Percentiles rank a stretch among this genome's conserved stretches.
Evolutionary conservation across 2,113 vertebrate genomes (phyloP).

Genomic region (Sinocyclocheilus anophthalmus): DNA sequence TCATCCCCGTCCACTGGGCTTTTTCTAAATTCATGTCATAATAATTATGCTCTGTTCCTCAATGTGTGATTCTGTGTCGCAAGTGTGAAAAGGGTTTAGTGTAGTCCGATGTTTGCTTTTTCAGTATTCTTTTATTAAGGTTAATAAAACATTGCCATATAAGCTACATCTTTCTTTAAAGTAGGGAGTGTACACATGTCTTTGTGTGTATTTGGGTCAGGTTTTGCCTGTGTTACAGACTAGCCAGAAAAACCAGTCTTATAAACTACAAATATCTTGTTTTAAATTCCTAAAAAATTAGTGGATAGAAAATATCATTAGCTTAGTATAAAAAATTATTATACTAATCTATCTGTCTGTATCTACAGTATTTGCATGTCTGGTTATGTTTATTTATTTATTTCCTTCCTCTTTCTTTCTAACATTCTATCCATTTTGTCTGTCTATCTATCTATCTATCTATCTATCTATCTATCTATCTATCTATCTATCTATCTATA

Average conservation of each 20-base stretch:
- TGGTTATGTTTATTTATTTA: too few relatives aligned
- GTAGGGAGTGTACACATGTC: background rate
- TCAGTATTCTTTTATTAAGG: background rate
- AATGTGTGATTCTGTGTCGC: conserved; percentile 2
- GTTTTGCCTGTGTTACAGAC: too few relatives aligned
- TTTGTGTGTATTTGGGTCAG: background rate
- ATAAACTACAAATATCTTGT: too few relatives aligned
- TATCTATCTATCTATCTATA: too few relatives aligned
- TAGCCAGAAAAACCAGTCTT: too few relatives aligned
- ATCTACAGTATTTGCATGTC: too few relatives aligned
- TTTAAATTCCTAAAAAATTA: background rate
- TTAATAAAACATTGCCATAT: background rate
- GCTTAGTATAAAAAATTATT: too few relatives aligned
- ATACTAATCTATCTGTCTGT: too few relatives aligned
- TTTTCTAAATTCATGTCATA: conserved; percentile 11
- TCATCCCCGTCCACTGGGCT: background rate
- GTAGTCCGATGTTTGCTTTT: background rate
- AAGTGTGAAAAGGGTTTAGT: conserved; percentile 48
- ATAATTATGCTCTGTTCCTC: conserved; percentile 12
- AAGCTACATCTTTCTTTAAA: background rate
- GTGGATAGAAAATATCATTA: too few relatives aligned
- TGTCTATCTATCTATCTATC: background rate
- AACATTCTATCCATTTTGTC: background rate
- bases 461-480: background rate
- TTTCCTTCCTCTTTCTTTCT: too few relatives aligned